Conservation (phyloP, 2,797 vertebrate species). For the Microchirus variegatus region DNA sequence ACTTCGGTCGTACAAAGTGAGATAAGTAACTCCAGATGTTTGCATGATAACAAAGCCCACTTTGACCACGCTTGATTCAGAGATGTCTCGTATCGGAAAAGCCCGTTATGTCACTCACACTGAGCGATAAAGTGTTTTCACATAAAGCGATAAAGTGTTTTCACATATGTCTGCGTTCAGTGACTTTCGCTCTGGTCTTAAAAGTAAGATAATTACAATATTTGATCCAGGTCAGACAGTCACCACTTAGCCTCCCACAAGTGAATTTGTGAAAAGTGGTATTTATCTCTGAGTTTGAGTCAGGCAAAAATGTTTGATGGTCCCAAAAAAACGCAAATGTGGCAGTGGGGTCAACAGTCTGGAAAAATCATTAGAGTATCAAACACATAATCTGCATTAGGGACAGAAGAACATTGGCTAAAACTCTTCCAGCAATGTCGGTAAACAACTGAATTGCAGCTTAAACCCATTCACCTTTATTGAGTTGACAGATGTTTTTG, state of each 20-base stretch:
- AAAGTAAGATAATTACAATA: slow-evolving; percentile 6
- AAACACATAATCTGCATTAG: slow-evolving; percentile 2
- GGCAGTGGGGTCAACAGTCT: slow-evolving; percentile 33
- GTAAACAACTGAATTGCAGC: not conserved
- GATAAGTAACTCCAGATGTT: slow-evolving; percentile 61
- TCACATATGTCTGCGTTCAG: not conserved
- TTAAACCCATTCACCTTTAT: not conserved
- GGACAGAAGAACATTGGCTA: not conserved
- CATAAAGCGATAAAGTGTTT: slow-evolving; percentile 4
- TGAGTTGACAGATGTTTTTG: not conserved
- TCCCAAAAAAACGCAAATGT: slow-evolving; percentile 1
- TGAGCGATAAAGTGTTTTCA: slow-evolving; percentile 1
- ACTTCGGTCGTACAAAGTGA: slow-evolving; percentile 24
- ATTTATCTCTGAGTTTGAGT: slow-evolving; percentile 15
- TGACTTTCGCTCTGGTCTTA: not conserved
- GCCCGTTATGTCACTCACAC: not conserved
- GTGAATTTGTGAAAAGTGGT: not conserved
- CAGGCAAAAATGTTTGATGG: not conserved
- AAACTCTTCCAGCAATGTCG: not conserved
- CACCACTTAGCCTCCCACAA: not conserved
- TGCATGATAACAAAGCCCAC: slow-evolving; percentile 25
- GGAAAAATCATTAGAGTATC: slow-evolving; percentile 30
- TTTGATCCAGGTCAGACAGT: not conserved
- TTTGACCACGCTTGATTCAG: slow-evolving; percentile 14
- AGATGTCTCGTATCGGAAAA: slow-evolving; percentile 28